Conservation (phyloP, 2,797 vertebrate species). For the Coendou prehensilis region DNA sequence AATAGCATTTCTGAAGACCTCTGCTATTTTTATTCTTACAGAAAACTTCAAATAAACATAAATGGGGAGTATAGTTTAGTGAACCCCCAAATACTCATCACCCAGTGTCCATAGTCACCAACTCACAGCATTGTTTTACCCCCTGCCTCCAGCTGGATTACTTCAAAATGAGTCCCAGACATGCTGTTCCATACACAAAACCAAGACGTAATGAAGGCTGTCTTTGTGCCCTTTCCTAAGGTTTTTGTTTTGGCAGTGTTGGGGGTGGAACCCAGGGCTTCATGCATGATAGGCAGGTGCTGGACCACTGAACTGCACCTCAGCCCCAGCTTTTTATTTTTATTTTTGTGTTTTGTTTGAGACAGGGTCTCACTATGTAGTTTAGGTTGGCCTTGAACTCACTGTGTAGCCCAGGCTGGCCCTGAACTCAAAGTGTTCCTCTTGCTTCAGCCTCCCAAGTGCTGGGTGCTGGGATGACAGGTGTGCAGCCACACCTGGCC, state of each 20-base stretch:
- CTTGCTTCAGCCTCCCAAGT: neutral
- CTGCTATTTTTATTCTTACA: neutral
- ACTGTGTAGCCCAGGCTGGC: neutral
- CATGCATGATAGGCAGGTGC: neutral
- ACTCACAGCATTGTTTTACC: neutral
- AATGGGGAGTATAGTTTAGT: neutral
- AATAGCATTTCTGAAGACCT: neutral
- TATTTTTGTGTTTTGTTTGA: neutral
- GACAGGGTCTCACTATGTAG: neutral
- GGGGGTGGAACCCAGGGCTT: neutral
- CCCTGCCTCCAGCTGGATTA: neutral
- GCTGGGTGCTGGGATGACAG: neutral
- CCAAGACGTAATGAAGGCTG: neutral
- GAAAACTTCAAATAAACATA: neutral
- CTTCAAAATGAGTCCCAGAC: neutral
- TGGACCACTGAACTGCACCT: neutral
- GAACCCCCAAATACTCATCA: neutral
- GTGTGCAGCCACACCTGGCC: too few species aligned
- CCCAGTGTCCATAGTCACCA: neutral
- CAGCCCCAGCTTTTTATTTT: neutral
- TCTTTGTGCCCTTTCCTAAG: neutral
- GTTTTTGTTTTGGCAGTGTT: neutral
- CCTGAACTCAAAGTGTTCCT: neutral
- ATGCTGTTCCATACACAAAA: neutral
- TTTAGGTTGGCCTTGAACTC: neutral